A percentile compares a stretch with the other conserved stretches of the same genome.
phyloP scores from a whole-genome alignment of 2,797 vertebrate genomes.

The Mus caroli region DNA sequence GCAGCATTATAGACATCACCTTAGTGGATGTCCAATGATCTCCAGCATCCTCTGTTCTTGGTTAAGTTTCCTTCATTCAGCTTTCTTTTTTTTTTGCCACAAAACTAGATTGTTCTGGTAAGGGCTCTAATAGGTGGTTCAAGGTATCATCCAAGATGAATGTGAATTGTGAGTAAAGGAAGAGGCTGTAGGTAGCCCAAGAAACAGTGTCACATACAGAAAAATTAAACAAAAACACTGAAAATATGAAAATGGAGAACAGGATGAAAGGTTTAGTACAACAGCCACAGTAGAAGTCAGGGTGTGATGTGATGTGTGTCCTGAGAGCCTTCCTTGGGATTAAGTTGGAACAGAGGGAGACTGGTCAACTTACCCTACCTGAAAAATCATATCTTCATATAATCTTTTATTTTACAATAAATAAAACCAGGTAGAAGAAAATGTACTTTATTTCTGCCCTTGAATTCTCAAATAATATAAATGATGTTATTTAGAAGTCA shows the following conservation, averaged over 20 bases:
- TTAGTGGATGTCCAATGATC: background rate
- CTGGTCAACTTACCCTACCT: constrained; percentile 58
- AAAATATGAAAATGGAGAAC: background rate
- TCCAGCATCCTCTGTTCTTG: background rate
- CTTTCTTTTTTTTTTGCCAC: constrained; percentile 12
- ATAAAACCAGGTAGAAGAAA: constrained; percentile 49
- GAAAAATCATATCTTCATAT: constrained; percentile 68
- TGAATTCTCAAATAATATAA: constrained; percentile 67
- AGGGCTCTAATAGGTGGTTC: background rate
- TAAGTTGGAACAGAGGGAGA: background rate
- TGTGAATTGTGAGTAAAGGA: background rate
- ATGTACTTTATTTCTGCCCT: constrained; percentile 28
- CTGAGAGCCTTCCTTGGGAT: background rate
- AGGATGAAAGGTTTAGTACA: background rate
- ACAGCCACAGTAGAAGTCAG: background rate
- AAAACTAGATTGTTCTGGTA: background rate
- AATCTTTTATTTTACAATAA: constrained; percentile 69
- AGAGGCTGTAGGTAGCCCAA: background rate
- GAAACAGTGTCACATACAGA: background rate
- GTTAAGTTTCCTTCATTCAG: background rate
- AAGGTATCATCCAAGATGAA: background rate
- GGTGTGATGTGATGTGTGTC: background rate
- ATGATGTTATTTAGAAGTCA: constrained; percentile 72
- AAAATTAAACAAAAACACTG: background rate
- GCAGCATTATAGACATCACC: background rate